phyloP scores from a whole-genome alignment of 2,113 vertebrate genomes.

The Apistogramma diplotaenia region DNA sequence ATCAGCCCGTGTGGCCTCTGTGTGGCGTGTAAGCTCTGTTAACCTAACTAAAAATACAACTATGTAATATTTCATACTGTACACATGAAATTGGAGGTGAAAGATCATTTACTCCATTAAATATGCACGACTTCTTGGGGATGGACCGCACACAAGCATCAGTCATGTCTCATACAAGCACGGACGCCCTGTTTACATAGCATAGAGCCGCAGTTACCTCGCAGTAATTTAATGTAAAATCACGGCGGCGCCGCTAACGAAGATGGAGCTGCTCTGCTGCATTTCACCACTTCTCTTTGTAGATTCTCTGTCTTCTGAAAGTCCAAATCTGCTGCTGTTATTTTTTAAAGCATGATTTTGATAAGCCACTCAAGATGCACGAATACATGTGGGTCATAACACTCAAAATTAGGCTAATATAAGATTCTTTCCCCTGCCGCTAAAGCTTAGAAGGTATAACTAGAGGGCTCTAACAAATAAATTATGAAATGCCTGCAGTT shows the following conservation, averaged over 20 bases:
- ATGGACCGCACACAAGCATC: constrained; percentile 19
- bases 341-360: background rate
- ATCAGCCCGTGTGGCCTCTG: constrained; percentile 44
- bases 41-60: constrained; percentile 53
- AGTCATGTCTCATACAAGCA: background rate
- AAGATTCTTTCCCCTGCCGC: constrained; percentile 10
- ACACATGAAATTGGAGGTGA: constrained; percentile 45
- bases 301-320: background rate
- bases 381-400: constrained; percentile 48
- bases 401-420: constrained; percentile 51
- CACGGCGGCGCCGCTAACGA: background rate
- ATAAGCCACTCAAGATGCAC: constrained; percentile 6
- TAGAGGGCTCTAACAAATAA: constrained; percentile 58
- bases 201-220: background rate
- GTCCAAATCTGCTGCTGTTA: background rate
- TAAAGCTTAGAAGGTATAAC: constrained; percentile 55
- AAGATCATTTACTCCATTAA: constrained; percentile 64
- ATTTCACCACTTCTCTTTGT: background rate
- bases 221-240: background rate
- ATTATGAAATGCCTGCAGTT: constrained; percentile 60
- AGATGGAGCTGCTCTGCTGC: background rate
- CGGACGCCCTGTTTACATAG: background rate
- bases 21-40: constrained; percentile 16
- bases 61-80: constrained; percentile 36
- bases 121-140: constrained; percentile 57